Base-by-base conservation (phyloP, 1,140 invertebrate genomes). In the Oreohelix idahoensis region DNA sequence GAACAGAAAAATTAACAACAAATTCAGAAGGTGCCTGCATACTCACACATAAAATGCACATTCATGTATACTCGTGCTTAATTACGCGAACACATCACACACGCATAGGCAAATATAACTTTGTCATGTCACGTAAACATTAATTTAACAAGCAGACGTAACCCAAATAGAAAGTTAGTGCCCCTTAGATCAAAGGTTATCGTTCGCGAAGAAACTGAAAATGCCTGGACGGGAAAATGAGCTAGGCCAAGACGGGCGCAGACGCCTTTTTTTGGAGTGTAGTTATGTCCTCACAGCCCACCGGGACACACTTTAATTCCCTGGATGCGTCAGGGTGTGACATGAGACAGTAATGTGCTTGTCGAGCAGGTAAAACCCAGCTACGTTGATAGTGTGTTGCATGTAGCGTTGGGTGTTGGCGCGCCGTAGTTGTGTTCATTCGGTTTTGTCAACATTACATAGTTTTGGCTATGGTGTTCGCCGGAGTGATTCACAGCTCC, bases 111-210 rank as follows among this genome's bases (percentile, higher is more conserved):
- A n/a, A n/a, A n/a, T n/a, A n/a, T n/a, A n/a, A n/a, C n/a, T n/a
- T n/a, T n/a, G n/a, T n/a, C n/a, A n/a, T n/a, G 42, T 45, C 5
- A 45, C 15, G 5, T 45, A 45, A 45, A 45, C 15, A 45, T 5
- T 45, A 45, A 8, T 45, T 45, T 45, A 45, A 15, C 5, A 15
- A 45, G 42, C 5, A 45, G 42, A n/a, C n/a, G n/a, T n/a, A n/a
- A n/a, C n/a, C n/a, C n/a, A 45, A 45, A 45, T 5, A 74, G 38
- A 42, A 42, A 74, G 77, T 79, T 36, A 38, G 20, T 11, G 51
- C 77, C 53, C 76, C 29, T 79, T n/a, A 69, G 77, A 5, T 66
- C 77, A 79, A 49, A 69, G 71, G 81, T 83, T 29, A 63, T 35
- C 11, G 2, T 26, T 42, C 38, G 23, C 8, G 38, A 38, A 32